phyloP scores from a whole-genome alignment of 2,888 invertebrate genomes.

The Pterobdella sp. region DNA sequence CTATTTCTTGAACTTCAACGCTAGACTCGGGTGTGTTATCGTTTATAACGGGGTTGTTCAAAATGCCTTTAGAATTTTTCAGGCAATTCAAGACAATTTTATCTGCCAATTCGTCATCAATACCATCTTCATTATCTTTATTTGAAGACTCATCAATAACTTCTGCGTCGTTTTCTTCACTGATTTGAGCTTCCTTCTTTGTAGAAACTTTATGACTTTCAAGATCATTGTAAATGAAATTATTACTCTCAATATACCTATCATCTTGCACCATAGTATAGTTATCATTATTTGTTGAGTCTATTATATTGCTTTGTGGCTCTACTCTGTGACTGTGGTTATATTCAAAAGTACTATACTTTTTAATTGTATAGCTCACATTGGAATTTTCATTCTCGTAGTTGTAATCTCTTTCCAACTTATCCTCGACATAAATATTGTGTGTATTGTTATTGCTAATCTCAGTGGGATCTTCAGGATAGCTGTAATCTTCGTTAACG shows the following conservation, averaged over 20 bases:
- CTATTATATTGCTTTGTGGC: no score
- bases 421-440: no score
- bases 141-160: not conserved
- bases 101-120: conserved; percentile 26
- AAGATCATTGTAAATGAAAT: not conserved
- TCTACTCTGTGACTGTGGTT: not conserved
- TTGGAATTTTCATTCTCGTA: not conserved
- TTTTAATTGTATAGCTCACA: not conserved
- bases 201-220: not conserved
- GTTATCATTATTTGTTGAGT: no score
- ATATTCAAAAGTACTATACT: not conserved
- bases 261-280: no score
- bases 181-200: not conserved
- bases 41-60: no score
- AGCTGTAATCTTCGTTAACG: not conserved
- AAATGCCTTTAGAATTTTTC: not conserved
- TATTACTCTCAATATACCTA: no score
- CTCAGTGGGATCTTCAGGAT: not conserved
- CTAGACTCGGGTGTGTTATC: no score
- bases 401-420: no score
- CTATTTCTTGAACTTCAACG: not conserved
- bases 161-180: not conserved
- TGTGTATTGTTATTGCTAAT: not conserved
- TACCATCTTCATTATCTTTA: conserved; percentile 18
- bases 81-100: conserved; percentile 21